Base-by-base conservation (phyloP, 2,113 vertebrate species). In the Percina caprodes region DNA sequence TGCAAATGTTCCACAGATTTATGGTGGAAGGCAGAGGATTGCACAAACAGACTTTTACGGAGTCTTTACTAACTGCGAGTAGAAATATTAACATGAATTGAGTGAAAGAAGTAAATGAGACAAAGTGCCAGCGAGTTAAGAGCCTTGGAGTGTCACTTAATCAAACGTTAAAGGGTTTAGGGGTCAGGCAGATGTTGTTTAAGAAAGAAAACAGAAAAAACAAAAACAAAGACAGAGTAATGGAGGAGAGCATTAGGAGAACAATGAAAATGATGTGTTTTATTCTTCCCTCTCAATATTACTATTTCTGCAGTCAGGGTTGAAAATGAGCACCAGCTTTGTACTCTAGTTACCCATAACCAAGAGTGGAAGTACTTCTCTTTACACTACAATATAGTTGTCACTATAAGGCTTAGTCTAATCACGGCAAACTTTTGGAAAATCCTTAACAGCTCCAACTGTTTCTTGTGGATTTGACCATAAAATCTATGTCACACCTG, bases 1-100 rank as follows among this genome's bases (percentile, higher is more conserved):
- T 78, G 73, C 46, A 74, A 87, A 85, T 79, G 24, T 26, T 33
- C 18, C 23, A 59, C 45, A 78, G 65, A 87, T 78, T 75, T 48
- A 83, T 87, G 70, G 46, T 11, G 48, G 67, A 48, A 48, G 69
- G 56, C 14, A 33, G 60, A 63, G 11, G 62, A 61, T 4, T 24
- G 63, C 51, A 79, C 2, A 21, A n/a, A 18, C 24, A 69, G 45
- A 14, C 72, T 55, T 70, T 79, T 69, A 74, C 46, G 11, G 52
- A 60, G 42, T 72, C 49, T 4, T 18, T 56, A 56, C 23, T n/a
- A 55, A 65, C 60, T 42, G 55, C 52, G 66, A 65, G 63, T 55
- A 49, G 18, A 55, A 69, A 69, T 46, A 26, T 60, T 55, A 45
- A 42, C 62, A 52, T 35, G 30, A 68, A 58, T 3, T 19, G 4